Evolutionary conservation across 2,113 vertebrate genomes (phyloP).

Genomic region (Phrynosoma platyrhinos): DNA sequence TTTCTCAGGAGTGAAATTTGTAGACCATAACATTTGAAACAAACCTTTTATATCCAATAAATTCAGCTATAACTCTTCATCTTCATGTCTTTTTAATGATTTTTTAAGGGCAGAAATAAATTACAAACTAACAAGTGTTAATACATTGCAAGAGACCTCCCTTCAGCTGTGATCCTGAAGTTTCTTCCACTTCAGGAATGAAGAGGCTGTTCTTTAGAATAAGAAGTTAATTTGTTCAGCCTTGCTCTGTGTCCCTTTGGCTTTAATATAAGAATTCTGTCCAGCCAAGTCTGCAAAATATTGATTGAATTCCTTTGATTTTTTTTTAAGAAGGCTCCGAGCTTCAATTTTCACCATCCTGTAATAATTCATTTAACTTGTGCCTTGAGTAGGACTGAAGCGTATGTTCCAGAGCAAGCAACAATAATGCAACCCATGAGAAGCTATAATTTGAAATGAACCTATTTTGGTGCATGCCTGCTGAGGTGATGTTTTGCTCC

Average conservation of each 20-base stretch:
- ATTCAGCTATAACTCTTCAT: background rate
- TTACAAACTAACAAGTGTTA: background rate
- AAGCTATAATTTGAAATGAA: constrained; percentile 58
- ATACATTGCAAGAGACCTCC: background rate
- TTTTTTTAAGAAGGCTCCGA: background rate
- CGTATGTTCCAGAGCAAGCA: background rate
- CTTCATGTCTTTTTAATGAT: background rate
- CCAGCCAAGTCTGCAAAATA: background rate
- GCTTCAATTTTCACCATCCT: background rate
- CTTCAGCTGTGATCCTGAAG: background rate
- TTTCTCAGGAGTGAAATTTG: background rate
- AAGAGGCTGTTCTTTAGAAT: background rate
- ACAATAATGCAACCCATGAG: background rate
- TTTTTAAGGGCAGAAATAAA: constrained; percentile 11
- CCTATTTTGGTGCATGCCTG: constrained; percentile 41
- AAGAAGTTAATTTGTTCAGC: constrained; percentile 40
- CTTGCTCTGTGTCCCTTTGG: background rate
- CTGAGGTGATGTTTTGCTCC: constrained; percentile 1
- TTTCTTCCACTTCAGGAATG: background rate
- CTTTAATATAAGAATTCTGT: constrained; percentile 11
- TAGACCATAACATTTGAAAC: background rate
- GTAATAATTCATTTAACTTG: constrained; percentile 32
- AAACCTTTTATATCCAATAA: background rate
- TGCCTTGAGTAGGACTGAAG: background rate
- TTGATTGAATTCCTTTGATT: constrained; percentile 7